Evolutionary conservation across 2,888 invertebrate species (phyloP).

Genomic region (Acronicta aceris): DNA sequence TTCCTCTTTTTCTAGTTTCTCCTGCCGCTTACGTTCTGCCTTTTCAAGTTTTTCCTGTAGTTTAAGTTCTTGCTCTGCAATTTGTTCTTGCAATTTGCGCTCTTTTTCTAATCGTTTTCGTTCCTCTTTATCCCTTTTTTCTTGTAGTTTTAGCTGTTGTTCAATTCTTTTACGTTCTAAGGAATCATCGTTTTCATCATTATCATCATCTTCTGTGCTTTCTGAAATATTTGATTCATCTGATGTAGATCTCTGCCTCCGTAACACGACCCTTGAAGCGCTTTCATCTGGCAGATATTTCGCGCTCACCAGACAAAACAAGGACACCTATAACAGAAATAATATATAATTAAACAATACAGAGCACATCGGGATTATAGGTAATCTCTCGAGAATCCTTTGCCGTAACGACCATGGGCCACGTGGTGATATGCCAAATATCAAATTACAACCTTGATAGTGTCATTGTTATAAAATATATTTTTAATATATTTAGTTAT

Average conservation of each 20-base stretch:
- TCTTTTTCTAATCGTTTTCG: slow-evolving; percentile 60
- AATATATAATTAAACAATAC: neutral
- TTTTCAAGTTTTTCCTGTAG: slow-evolving; percentile 67
- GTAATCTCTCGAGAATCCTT: no score
- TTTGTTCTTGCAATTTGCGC: slow-evolving; percentile 60
- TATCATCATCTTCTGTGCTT: slow-evolving; percentile 60
- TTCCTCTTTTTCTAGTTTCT: slow-evolving; percentile 63
- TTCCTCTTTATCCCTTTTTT: slow-evolving; percentile 59
- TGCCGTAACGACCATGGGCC: no score
- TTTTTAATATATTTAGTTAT: no score
- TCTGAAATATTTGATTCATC: slow-evolving; percentile 71
- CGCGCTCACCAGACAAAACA: slow-evolving; percentile 79
- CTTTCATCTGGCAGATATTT: slow-evolving; percentile 81
- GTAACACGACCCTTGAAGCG: slow-evolving; percentile 63
- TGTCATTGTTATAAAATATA: no score
- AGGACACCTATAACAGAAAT: slow-evolving; percentile 74
- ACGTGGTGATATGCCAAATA: no score
- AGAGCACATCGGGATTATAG: no score
- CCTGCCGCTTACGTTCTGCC: slow-evolving; percentile 62
- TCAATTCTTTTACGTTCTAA: slow-evolving; percentile 48
- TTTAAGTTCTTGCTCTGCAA: slow-evolving; percentile 63
- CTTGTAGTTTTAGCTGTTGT: slow-evolving; percentile 65
- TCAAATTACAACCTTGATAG: no score
- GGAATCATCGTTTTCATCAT: slow-evolving; percentile 46
- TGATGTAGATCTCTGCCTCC: slow-evolving; percentile 66